These are phyloP conservation scores for Rosalia funebris DNA, from an alignment of 2,888 invertebrate species.

Conservation along the genomic window DNA sequence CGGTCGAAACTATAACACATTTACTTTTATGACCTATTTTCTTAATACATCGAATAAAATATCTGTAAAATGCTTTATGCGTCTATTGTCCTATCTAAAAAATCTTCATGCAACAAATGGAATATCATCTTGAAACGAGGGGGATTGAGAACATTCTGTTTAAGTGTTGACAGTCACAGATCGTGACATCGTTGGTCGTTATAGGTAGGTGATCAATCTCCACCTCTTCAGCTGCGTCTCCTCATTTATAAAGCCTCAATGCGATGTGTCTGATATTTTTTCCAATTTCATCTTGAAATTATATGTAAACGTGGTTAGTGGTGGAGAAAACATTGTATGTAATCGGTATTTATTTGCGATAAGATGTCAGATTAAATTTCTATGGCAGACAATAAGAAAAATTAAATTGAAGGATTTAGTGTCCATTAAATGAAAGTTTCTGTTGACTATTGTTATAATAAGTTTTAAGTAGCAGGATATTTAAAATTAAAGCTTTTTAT, in stretches of 20 bases:
- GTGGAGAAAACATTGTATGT: not conserved
- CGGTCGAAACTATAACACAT: too few species aligned
- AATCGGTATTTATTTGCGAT: conserved; percentile 5
- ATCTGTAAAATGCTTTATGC: conserved; percentile 3
- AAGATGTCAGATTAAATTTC: not conserved
- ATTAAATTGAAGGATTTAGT: not conserved
- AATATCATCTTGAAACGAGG: conserved; percentile 39
- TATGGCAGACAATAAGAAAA: conserved; percentile 2
- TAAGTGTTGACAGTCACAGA: conserved; percentile 56
- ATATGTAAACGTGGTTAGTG: not conserved
- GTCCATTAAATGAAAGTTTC: too few species aligned
- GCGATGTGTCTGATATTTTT: conserved; percentile 15
- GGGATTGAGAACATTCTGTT: conserved; percentile 53
- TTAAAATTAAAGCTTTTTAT: too few species aligned
- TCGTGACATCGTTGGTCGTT: conserved; percentile 49
- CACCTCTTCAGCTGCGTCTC: conserved; percentile 16
- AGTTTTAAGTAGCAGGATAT: too few species aligned
- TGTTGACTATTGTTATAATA: too few species aligned
- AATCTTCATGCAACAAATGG: conserved; percentile 25
- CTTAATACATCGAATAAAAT: too few species aligned
- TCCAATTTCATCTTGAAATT: conserved; percentile 9
- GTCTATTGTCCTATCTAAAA: conserved; percentile 10
- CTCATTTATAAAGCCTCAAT: conserved; percentile 24
- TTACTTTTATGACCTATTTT: too few species aligned
- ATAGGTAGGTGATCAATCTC: conserved; percentile 51